Evolutionary conservation across 2,888 invertebrate species (phyloP).

Genomic region (Polyommatus icarus): DNA sequence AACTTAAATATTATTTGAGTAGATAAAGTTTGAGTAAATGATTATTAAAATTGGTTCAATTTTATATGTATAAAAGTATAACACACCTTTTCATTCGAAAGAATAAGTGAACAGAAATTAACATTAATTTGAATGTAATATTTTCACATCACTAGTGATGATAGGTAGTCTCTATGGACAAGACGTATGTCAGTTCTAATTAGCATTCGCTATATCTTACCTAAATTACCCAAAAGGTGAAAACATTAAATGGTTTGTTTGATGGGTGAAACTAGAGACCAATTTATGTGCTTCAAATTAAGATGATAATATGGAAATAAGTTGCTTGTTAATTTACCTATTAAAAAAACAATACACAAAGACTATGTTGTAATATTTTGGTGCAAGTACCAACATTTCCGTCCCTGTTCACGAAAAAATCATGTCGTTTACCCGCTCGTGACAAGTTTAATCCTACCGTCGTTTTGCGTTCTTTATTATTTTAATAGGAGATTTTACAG

Average conservation of each 20-base stretch:
- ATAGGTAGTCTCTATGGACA: not conserved
- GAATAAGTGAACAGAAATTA: not conserved
- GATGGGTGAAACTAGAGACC: not conserved
- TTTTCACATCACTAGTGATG: not conserved
- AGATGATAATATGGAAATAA: no score
- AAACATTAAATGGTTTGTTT: not conserved
- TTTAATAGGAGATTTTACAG: conserved; percentile 19
- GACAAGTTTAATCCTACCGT: not conserved
- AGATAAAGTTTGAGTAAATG: not conserved
- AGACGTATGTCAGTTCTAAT: not conserved
- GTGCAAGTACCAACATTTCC: not conserved
- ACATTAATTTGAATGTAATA: not conserved
- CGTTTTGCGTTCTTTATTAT: not conserved
- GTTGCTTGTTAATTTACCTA: no score
- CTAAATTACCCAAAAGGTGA: not conserved
- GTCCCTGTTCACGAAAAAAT: not conserved
- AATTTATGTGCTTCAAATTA: not conserved
- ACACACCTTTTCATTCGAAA: not conserved
- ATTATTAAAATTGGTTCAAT: not conserved
- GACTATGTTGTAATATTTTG: no score
- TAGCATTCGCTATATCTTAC: not conserved
- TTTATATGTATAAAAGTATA: no score
- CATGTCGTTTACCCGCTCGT: not conserved
- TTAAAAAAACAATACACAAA: no score
- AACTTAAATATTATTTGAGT: not conserved